Conservation (phyloP, 2,888 invertebrate species). For the Baronia brevicornis region DNA sequence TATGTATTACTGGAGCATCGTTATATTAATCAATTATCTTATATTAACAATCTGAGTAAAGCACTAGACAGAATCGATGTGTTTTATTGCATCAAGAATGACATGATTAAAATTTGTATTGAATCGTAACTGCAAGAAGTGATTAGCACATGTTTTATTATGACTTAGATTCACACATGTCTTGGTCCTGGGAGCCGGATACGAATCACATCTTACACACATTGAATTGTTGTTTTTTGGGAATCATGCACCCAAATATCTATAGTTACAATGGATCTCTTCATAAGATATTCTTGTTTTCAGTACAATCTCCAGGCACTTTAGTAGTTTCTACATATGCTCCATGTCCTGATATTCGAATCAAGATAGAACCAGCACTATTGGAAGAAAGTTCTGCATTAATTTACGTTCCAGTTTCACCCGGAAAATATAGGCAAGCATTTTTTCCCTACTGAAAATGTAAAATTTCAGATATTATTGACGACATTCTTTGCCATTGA, state of each 20-base stretch:
- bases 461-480: too few species aligned
- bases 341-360: constrained; percentile 92
- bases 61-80: too few species aligned
- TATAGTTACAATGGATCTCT: background rate
- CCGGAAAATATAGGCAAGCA: constrained; percentile 78
- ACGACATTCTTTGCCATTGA: too few species aligned
- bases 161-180: too few species aligned
- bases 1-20: background rate
- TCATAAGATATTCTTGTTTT: constrained; percentile 13
- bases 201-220: too few species aligned
- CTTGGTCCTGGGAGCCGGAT: too few species aligned
- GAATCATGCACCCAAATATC: background rate
- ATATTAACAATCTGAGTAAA: too few species aligned
- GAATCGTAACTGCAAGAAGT: too few species aligned
- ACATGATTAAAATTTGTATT: too few species aligned
- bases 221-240: background rate
- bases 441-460: too few species aligned
- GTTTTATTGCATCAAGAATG: too few species aligned
- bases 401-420: constrained; percentile 86
- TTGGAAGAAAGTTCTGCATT: constrained; percentile 81
- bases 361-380: constrained; percentile 93
- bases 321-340: constrained; percentile 97
- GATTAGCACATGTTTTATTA: too few species aligned
- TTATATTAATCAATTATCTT: background rate
- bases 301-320: constrained; percentile 88